Conservation (phyloP, 1,140 invertebrate genomes). For the Zelostemma sp. region DNA sequence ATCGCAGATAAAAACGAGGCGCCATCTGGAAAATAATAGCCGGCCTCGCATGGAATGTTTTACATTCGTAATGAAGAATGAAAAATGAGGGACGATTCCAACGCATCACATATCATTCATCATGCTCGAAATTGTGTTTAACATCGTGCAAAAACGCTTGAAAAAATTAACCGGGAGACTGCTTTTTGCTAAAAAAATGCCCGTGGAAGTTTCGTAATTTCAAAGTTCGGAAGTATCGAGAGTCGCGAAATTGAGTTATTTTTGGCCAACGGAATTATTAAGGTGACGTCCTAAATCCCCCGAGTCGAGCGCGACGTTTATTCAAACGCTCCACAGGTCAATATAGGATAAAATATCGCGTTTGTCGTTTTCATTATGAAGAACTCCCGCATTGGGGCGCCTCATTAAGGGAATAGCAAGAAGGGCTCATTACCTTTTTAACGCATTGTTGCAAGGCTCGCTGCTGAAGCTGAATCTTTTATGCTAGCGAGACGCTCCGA, state of each 20-base stretch:
- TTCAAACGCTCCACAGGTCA: slow-evolving; percentile 20
- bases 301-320: slow-evolving; percentile 5
- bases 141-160: too few relatives aligned
- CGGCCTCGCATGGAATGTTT: background rate
- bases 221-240: background rate
- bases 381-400: slow-evolving; percentile 27
- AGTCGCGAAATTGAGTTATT: background rate
- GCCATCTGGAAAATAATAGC: slow-evolving; percentile 19
- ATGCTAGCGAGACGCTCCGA: slow-evolving; percentile 6
- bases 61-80: background rate
- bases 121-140: too few relatives aligned
- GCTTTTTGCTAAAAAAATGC: too few relatives aligned
- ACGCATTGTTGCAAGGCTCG: slow-evolving; percentile 15
- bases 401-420: slow-evolving; percentile 35
- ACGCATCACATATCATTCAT: too few relatives aligned
- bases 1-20: slow-evolving; percentile 28
- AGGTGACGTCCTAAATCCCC: slow-evolving; percentile 42
- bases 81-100: background rate
- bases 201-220: too few relatives aligned
- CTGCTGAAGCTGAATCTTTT: slow-evolving; percentile 16
- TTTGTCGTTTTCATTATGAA: slow-evolving; percentile 47
- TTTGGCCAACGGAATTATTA: background rate
- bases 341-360: slow-evolving; percentile 47
- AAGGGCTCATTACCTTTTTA: slow-evolving; percentile 35
- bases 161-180: too few relatives aligned